These are phyloP conservation scores for Gryon sp. DNA, from an alignment of 1,140 invertebrate species.

Conservation along the genomic window DNA sequence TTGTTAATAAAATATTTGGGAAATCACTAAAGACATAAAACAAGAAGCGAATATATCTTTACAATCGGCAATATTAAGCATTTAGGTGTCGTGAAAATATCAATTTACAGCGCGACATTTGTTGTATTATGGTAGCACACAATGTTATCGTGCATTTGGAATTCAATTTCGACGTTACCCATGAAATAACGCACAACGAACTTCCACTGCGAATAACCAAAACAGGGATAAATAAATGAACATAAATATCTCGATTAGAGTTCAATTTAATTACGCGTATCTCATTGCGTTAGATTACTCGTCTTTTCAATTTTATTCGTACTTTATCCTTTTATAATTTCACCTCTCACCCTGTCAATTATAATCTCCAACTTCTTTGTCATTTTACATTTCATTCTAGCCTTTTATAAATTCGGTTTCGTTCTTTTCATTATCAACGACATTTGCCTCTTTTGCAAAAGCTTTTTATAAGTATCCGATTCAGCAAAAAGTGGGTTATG, in stretches of 20 bases:
- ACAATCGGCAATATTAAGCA: no score
- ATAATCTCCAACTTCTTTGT: no score
- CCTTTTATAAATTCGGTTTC: conserved; percentile 9
- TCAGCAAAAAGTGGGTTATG: not conserved
- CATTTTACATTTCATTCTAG: not conserved
- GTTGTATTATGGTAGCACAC: not conserved
- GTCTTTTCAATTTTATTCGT: conserved; percentile 6
- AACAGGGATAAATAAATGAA: conserved; percentile 11
- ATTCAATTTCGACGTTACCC: conserved; percentile 18
- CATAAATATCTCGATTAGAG: conserved; percentile 60
- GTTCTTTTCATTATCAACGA: not conserved
- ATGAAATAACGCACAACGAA: conserved; percentile 17
- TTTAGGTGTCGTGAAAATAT: not conserved
- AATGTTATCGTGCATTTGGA: not conserved
- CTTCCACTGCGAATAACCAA: not conserved
- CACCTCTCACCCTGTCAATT: no score
- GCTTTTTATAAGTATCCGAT: conserved; percentile 8
- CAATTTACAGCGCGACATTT: conserved; percentile 14
- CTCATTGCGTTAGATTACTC: conserved; percentile 28
- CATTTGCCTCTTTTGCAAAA: not conserved
- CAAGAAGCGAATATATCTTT: no score
- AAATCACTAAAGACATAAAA: no score
- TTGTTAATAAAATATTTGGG: no score
- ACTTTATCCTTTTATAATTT: conserved; percentile 5
- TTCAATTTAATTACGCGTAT: conserved; percentile 45